Evolutionary conservation across 1,140 invertebrate genomes (phyloP), one percentile per base, ranked within the genome.

Genomic region (Drosophila kanapiae): DNA sequence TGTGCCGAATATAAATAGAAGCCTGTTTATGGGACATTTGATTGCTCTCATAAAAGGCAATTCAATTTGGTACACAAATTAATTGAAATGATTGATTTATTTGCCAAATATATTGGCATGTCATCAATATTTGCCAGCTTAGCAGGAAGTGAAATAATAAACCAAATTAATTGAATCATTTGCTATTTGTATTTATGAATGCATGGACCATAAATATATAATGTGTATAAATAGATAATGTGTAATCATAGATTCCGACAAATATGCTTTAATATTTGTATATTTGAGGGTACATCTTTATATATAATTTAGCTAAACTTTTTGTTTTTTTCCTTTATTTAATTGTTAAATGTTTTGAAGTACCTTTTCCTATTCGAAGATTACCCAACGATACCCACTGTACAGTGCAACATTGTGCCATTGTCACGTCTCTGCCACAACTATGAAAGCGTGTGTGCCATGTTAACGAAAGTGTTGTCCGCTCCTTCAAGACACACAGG

Each of bases 381-480:
- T 1, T 23, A 23, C 23, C 23, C 23, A 23, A 37, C 3, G 2
- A 3, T 4, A 1, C 65, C 67, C 67, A 70, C 38, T 68, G 67
- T 70, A 10, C 62, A 45, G 3, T 57, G 60, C 71, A 77, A 75
- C 56, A 38, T 51, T 71, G 59, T 64, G 48, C 37, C 35, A 48
- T 57, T 71, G 71, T 84, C 71, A 80, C 65, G 77, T 82, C 45
- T 60, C 56, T 63, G 16, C 43, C 48, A 45, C 63, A 78, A 58
- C 74, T 54, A 42, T 51, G 42, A 29, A 40, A 49, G 58, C 57
- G 81, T 84, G 75, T 61, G 75, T 82, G 56, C 72, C 64, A 79
- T 60, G 61, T 42, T 49, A 62, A 82, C 75, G 68, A 76, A 86
- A 85, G 82, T 87, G 75, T 76, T 82, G 75, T 64, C 58, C 47